phyloP scores from a whole-genome alignment of 2,113 vertebrate genomes.

The Hoplias malabaricus region DNA sequence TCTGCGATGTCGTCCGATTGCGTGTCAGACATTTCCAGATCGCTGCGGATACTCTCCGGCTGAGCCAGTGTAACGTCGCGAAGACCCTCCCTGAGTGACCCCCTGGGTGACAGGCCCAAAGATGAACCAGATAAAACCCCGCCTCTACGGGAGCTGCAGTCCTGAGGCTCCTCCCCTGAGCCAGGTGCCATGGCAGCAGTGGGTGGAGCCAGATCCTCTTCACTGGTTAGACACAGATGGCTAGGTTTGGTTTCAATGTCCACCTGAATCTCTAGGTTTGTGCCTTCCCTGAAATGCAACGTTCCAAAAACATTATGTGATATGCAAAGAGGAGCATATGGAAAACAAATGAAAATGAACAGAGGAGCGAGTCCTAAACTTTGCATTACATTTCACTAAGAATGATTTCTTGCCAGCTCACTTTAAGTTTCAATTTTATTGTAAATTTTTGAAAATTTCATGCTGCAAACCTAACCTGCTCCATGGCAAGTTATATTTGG shows the following conservation, averaged over 20 bases:
- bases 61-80: slow-evolving; percentile 93
- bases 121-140: slow-evolving; percentile 64
- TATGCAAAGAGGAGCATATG: not conserved
- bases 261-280: slow-evolving; percentile 98
- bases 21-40: slow-evolving; percentile 96
- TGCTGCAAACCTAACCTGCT: too few relatives aligned
- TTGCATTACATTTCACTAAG: too few relatives aligned
- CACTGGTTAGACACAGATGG: slow-evolving; percentile 92
- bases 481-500: too few relatives aligned
- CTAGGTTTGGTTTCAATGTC: slow-evolving; percentile 98
- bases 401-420: too few relatives aligned
- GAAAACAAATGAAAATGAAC: not conserved
- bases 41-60: slow-evolving; percentile 96
- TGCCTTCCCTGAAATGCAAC: slow-evolving; percentile 85
- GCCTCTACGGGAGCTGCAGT: slow-evolving; percentile 76
- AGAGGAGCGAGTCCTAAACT: not conserved
- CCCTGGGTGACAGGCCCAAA: slow-evolving; percentile 66
- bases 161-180: slow-evolving; percentile 75
- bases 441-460: too few relatives aligned
- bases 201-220: slow-evolving; percentile 88
- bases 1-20: slow-evolving; percentile 96
- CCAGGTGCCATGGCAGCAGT: slow-evolving; percentile 56
- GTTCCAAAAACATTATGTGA: not conserved
- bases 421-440: too few relatives aligned
- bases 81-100: slow-evolving; percentile 76